Evolutionary conservation across 2,888 invertebrate genomes (phyloP).

Genomic region (Calliopum simillimum): DNA sequence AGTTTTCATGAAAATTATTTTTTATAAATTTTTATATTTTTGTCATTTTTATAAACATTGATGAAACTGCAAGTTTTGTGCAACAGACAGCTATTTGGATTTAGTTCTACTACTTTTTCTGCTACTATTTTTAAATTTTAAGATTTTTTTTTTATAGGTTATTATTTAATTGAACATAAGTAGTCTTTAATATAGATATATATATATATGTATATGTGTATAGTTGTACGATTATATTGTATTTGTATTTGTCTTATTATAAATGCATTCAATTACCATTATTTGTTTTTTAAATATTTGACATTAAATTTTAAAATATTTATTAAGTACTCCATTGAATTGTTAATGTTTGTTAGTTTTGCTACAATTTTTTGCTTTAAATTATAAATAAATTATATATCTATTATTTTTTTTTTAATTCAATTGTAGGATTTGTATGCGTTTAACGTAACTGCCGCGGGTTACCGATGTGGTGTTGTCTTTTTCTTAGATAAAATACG

Average conservation of each 20-base stretch:
- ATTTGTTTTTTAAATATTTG: slow-evolving; percentile 64
- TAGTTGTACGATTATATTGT: slow-evolving; percentile 10
- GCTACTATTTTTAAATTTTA: too few relatives aligned
- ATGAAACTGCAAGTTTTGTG: too few relatives aligned
- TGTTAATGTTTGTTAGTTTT: slow-evolving; percentile 37
- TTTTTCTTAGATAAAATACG: slow-evolving; percentile 58
- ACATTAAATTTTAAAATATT: slow-evolving; percentile 65
- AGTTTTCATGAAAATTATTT: too few relatives aligned
- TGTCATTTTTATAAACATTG: too few relatives aligned
- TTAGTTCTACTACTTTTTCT: too few relatives aligned
- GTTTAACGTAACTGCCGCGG: slow-evolving; percentile 1
- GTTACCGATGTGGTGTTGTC: slow-evolving; percentile 67
- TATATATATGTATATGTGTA: neutral
- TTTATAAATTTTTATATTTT: too few relatives aligned
- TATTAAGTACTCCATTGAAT: slow-evolving; percentile 63
- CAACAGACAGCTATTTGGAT: too few relatives aligned
- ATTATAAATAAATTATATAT: too few relatives aligned
- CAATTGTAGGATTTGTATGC: too few relatives aligned
- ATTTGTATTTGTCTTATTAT: slow-evolving; percentile 15
- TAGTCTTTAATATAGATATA: slow-evolving; percentile 14
- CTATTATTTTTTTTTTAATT: neutral
- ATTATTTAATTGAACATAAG: too few relatives aligned
- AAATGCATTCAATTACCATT: slow-evolving; percentile 44
- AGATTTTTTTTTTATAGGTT: too few relatives aligned
- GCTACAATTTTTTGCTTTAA: too few relatives aligned